Percentiles rank a stretch among this genome's conserved stretches.
Evolutionary conservation across 2,888 invertebrate species (phyloP).

Genomic region (Cryptophagus acutangulus): DNA sequence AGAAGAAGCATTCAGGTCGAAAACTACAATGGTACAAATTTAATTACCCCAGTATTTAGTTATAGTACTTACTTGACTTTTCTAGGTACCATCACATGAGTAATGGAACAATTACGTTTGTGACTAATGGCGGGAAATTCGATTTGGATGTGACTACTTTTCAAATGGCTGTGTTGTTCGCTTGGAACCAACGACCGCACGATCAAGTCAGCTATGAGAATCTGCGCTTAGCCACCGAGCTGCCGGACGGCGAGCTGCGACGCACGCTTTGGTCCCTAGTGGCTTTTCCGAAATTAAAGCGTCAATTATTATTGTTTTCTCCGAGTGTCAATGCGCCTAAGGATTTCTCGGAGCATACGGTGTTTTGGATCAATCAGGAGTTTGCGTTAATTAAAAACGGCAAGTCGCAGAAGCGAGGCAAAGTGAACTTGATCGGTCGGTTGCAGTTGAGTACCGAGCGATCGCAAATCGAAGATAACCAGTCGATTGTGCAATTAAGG

Average conservation of each 20-base stretch:
- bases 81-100: slow-evolving; percentile 90
- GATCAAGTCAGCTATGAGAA: slow-evolving; percentile 97
- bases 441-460: slow-evolving; percentile 92
- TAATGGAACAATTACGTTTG: slow-evolving; percentile 96
- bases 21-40: slow-evolving; percentile 95
- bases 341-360: slow-evolving; percentile 88
- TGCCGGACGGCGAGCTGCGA: slow-evolving; percentile 92
- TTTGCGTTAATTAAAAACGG: slow-evolving; percentile 93
- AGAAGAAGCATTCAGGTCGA: slow-evolving; percentile 93
- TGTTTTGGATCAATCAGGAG: slow-evolving; percentile 96
- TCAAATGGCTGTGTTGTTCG: slow-evolving; percentile 98
- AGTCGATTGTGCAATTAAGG: slow-evolving; percentile 94
- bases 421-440: slow-evolving; percentile 93
- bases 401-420: slow-evolving; percentile 89
- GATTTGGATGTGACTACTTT: slow-evolving; percentile 99
- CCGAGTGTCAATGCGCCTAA: slow-evolving; percentile 82
- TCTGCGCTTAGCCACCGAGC: slow-evolving; percentile 89
- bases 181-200: slow-evolving; percentile 94
- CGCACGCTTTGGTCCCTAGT: slow-evolving; percentile 94
- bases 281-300: slow-evolving; percentile 92
- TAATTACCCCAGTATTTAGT: no score
- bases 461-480: slow-evolving; percentile 95
- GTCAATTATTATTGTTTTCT: slow-evolving; percentile 80
- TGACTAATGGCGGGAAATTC: slow-evolving; percentile 86
- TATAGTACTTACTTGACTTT: neutral